Evolutionary conservation across 1,140 invertebrate species (phyloP).

Genomic region (Parapsyche elsis): DNA sequence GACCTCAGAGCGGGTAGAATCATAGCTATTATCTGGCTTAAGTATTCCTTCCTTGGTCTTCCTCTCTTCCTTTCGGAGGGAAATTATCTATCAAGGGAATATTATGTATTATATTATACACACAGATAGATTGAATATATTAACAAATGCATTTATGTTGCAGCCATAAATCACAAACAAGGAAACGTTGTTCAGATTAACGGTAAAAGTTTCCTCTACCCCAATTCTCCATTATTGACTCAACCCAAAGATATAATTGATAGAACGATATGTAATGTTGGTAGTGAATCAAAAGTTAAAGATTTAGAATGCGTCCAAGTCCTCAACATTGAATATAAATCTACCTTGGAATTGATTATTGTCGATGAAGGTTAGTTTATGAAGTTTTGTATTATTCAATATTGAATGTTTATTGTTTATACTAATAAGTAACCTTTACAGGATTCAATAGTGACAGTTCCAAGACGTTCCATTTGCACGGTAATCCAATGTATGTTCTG

Average conservation of each 20-base stretch:
- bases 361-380: conserved; percentile 68
- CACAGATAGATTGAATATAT: too few relatives aligned
- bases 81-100: too few relatives aligned
- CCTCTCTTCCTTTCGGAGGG: too few relatives aligned
- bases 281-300: conserved; percentile 58
- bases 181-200: conserved; percentile 60
- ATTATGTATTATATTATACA: too few relatives aligned
- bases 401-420: too few relatives aligned
- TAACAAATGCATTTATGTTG: too few relatives aligned
- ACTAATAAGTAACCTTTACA: conserved; percentile 57
- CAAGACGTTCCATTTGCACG: conserved; percentile 66
- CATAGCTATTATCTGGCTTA: too few relatives aligned
- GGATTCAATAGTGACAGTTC: conserved; percentile 62
- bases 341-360: conserved; percentile 61
- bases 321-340: conserved; percentile 59
- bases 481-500: conserved; percentile 62
- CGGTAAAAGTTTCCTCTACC: conserved; percentile 64
- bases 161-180: neutral
- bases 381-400: too few relatives aligned
- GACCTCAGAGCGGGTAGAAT: too few relatives aligned
- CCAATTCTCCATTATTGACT: conserved; percentile 60
- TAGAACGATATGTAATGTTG: conserved; percentile 60
- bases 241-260: conserved; percentile 58
- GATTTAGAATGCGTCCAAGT: conserved; percentile 63
- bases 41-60: too few relatives aligned